These are phyloP conservation scores for Epinephelus coioides DNA, from an alignment of 2,797 vertebrate genomes.

Conservation along the genomic window DNA sequence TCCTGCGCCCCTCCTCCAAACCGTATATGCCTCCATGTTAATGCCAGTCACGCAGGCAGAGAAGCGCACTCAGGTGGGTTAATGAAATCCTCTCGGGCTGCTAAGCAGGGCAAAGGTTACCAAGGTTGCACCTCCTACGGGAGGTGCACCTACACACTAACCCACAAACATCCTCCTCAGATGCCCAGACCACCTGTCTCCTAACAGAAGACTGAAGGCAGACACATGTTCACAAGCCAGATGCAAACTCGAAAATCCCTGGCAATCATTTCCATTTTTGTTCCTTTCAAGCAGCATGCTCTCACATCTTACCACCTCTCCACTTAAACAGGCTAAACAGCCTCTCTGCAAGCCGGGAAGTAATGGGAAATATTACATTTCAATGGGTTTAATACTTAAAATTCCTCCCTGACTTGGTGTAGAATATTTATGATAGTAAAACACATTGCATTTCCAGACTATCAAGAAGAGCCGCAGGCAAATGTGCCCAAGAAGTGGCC, in stretches of 20 bases:
- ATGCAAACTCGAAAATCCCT: slow-evolving; percentile 10
- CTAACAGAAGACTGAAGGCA: slow-evolving; percentile 45
- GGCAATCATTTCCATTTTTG: slow-evolving; percentile 16
- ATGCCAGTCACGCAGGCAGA: slow-evolving; percentile 56
- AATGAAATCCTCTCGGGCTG: slow-evolving; percentile 66
- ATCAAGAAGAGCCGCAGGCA: slow-evolving; percentile 55
- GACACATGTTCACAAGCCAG: slow-evolving; percentile 23
- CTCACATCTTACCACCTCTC: slow-evolving; percentile 34
- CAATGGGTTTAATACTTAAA: slow-evolving; percentile 65
- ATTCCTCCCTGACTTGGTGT: slow-evolving; percentile 44
- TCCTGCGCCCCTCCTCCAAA: slow-evolving; percentile 20
- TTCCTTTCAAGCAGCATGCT: slow-evolving; percentile 20
- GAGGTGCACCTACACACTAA: neutral
- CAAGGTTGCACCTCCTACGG: slow-evolving; percentile 5
- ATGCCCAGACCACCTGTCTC: slow-evolving; percentile 1
- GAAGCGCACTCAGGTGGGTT: slow-evolving; percentile 57
- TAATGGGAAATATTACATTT: slow-evolving; percentile 70
- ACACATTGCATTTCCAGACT: slow-evolving; percentile 51
- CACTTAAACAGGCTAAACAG: slow-evolving; percentile 44
- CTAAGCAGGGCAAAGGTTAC: slow-evolving; percentile 52
- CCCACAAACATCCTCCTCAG: slow-evolving; percentile 1
- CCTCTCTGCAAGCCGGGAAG: slow-evolving; percentile 33
- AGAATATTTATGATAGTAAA: slow-evolving; percentile 71
- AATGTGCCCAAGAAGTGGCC: slow-evolving; percentile 51
- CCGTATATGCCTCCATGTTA: slow-evolving; percentile 36